Percentiles rank a stretch among this genome's conserved stretches.
Evolutionary conservation across 2,113 vertebrate species (phyloP).

Genomic region (Nothocercus nigrocapillus): DNA sequence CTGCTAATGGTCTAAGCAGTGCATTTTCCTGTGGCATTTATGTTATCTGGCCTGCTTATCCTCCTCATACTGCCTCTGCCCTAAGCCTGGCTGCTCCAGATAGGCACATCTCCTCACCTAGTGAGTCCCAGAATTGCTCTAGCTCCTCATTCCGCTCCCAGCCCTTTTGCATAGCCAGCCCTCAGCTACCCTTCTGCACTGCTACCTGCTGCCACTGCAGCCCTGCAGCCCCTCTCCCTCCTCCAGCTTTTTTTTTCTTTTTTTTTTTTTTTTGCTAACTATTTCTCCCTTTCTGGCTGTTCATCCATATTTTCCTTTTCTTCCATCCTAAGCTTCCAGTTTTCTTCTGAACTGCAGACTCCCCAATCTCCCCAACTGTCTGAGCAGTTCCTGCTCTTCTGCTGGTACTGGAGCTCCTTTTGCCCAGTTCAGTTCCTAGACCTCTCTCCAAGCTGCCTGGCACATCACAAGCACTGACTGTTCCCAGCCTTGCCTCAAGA

Average conservation of each 20-base stretch:
- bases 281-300: background rate
- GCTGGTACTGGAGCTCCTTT: background rate
- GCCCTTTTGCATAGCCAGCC: background rate
- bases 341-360: background rate
- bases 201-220: background rate
- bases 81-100: background rate
- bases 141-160: background rate
- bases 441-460: background rate
- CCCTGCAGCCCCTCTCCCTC: background rate
- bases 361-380: background rate
- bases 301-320: background rate
- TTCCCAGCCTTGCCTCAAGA: fast-evolving
- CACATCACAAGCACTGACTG: background rate
- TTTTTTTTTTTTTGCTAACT: background rate
- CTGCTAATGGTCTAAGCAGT: background rate
- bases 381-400: background rate
- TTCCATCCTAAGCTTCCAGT: background rate
- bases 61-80: background rate
- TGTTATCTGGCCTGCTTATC: background rate
- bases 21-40: background rate
- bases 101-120: background rate
- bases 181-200: background rate
- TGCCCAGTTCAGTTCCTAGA: background rate
- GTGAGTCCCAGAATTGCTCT: background rate
- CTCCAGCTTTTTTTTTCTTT: background rate